These are phyloP conservation scores for Proisotoma minuta DNA, from an alignment of 2,888 invertebrate genomes.

Conservation along the genomic window DNA sequence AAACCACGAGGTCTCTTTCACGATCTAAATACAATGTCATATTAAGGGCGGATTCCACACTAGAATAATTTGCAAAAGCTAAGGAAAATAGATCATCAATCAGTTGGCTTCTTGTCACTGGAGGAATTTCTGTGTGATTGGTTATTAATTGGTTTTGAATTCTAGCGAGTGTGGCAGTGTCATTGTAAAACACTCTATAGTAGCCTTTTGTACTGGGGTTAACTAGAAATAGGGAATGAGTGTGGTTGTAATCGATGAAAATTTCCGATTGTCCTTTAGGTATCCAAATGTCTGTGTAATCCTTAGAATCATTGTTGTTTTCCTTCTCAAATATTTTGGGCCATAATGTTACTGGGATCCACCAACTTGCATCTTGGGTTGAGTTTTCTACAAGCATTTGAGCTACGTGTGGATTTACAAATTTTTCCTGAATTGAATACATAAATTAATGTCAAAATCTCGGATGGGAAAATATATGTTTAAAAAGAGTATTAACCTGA, in stretches of 20 bases:
- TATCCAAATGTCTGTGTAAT: slow-evolving; percentile 13
- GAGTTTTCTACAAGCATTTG: background rate
- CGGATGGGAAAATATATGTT: no score
- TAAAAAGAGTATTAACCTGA: slow-evolving; percentile 1
- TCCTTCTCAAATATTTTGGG: background rate
- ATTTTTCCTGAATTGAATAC: slow-evolving; percentile 12
- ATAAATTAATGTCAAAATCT: background rate
- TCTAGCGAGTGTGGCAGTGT: slow-evolving; percentile 3
- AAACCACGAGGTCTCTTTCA: slow-evolving; percentile 22
- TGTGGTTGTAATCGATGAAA: background rate
- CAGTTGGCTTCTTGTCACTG: slow-evolving; percentile 33
- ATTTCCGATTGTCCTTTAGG: slow-evolving; percentile 6
- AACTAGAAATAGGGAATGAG: slow-evolving; percentile 8
- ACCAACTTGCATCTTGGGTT: slow-evolving; percentile 6
- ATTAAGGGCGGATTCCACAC: background rate
- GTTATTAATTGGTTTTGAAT: slow-evolving; percentile 18
- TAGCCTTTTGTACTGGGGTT: slow-evolving; percentile 27
- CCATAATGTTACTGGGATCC: slow-evolving; percentile 15
- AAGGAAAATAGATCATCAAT: slow-evolving; percentile 39
- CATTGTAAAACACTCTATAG: slow-evolving; percentile 34
- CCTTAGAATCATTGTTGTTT: background rate
- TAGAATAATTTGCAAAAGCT: slow-evolving; percentile 20
- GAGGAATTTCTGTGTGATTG: slow-evolving; percentile 4
- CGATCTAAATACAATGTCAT: slow-evolving; percentile 14
- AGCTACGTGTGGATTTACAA: slow-evolving; percentile 2